Base-by-base conservation (phyloP, 2,888 invertebrate genomes). In the Tridacna gigas region DNA sequence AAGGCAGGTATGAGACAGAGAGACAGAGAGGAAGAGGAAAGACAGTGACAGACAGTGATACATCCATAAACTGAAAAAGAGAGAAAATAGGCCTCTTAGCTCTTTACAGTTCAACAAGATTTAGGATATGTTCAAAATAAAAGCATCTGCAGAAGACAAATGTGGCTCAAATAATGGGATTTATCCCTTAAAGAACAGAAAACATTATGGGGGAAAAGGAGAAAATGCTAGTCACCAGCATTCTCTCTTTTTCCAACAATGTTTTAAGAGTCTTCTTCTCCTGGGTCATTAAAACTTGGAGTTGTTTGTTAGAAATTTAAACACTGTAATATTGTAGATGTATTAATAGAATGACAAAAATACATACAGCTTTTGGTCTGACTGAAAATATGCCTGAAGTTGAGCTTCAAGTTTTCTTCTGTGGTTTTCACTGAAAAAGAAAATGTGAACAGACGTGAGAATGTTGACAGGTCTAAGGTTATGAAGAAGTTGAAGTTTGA, bases 291-390 rank as follows among this genome's bases (percentile, higher is more conserved):
- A 37, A 37, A 37, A 37, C 7, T 7, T 4, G 37, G 37, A 7
- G 7, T 15, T 56, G 20, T 56, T 15, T 20, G 56, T 3, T 3
- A 56, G 9, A 56, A 11, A 9, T 3, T 56, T 56, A 56, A 56
- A 56, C 51, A 51, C 15, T 51, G 11, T 51, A 51, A 13, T 15
- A 15, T 51, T 51, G 51, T 13, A 51, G 15, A 51, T 51, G 11
- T 11, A 15, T 15, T 13, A 51, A 51, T 15, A 61, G 22, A 22
- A 61, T 22, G 13, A 22, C 2, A n/a, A 63, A 45, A 12, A 45
- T 67, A 90, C 93, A 90, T 89, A 94, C 94, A 93, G 81, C 83
- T 91, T 89, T 60, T 93, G 88, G 77, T 93, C 94, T 75, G 92
- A 91, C 77, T 90, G 91, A 45, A 90, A 85, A 79, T 92, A 90